phyloP scores from a whole-genome alignment of 30 jellyfish, hydroid and myxozoan species.

The Chrysaora quinquecirrha region DNA sequence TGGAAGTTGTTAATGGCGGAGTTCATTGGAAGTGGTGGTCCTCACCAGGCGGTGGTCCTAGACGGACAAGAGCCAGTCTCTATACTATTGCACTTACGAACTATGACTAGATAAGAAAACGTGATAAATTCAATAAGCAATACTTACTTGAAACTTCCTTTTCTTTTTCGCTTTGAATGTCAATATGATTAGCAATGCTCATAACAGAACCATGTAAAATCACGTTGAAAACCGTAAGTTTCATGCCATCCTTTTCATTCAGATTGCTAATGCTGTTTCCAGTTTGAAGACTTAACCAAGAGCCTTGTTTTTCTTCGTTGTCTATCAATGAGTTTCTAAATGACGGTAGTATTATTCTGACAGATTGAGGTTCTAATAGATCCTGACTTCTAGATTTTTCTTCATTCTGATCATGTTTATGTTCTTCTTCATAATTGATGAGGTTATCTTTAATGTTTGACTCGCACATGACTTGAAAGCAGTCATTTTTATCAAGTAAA shows the following conservation, averaged over 20 bases:
- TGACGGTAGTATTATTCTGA: background rate
- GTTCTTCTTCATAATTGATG: background rate
- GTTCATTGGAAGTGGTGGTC: too few relatives aligned
- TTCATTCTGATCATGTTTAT: background rate
- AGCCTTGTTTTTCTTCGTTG: background rate
- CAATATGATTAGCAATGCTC: slow-evolving; percentile 26
- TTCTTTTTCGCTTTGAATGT: background rate
- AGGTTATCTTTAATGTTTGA: background rate
- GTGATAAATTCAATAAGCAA: too few relatives aligned
- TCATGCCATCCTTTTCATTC: slow-evolving; percentile 36
- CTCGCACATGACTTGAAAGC: background rate
- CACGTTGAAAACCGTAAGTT: slow-evolving; percentile 43
- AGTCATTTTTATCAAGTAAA: background rate
- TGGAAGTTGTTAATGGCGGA: too few relatives aligned
- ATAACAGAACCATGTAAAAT: slow-evolving; percentile 44
- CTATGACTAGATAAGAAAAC: too few relatives aligned
- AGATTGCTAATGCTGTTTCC: slow-evolving; percentile 13
- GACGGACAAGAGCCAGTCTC: too few relatives aligned
- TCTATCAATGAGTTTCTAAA: background rate
- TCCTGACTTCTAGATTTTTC: background rate
- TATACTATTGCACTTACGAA: too few relatives aligned
- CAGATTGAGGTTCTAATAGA: background rate
- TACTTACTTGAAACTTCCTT: background rate
- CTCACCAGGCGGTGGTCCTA: too few relatives aligned
- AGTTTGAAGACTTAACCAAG: background rate